Evolutionary conservation across 2,113 vertebrate species (phyloP).

Genomic region (Indri indri): DNA sequence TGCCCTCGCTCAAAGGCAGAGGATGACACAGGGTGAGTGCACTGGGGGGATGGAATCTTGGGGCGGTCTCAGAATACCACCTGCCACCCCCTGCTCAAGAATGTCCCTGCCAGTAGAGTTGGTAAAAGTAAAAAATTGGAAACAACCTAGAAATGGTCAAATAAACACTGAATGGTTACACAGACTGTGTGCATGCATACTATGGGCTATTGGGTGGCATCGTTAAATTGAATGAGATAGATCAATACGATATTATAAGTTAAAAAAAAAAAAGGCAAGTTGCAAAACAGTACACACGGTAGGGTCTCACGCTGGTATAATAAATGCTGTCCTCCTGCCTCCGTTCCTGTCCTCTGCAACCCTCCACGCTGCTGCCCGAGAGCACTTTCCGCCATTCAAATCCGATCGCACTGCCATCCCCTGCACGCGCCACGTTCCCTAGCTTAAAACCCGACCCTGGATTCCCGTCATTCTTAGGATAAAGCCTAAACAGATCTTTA

Average conservation of each 20-base stretch:
- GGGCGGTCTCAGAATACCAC: not conserved
- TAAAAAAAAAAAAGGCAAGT: not conserved
- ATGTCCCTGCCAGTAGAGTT: not conserved
- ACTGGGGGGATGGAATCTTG: not conserved
- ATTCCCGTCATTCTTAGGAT: not conserved
- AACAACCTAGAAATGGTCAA: not conserved
- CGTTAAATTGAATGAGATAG: not conserved
- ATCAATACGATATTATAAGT: not conserved
- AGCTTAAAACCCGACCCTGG: not conserved
- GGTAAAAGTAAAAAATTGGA: not conserved
- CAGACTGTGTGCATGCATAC: not conserved
- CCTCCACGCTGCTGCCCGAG: not conserved
- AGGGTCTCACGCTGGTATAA: not conserved
- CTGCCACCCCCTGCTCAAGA: not conserved
- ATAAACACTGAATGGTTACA: not conserved
- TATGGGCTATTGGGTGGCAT: not conserved
- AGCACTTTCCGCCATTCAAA: not conserved
- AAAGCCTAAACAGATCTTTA: not conserved
- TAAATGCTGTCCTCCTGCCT: not conserved
- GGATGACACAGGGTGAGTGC: not conserved
- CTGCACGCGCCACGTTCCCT: not conserved
- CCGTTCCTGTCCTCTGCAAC: not conserved
- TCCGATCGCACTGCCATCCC: not conserved
- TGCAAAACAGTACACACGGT: not conserved
- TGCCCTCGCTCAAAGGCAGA: not conserved